These are phyloP conservation scores for Myoxocephalus aenaeus DNA, from an alignment of 2,797 vertebrate species.

Conservation along the genomic window DNA sequence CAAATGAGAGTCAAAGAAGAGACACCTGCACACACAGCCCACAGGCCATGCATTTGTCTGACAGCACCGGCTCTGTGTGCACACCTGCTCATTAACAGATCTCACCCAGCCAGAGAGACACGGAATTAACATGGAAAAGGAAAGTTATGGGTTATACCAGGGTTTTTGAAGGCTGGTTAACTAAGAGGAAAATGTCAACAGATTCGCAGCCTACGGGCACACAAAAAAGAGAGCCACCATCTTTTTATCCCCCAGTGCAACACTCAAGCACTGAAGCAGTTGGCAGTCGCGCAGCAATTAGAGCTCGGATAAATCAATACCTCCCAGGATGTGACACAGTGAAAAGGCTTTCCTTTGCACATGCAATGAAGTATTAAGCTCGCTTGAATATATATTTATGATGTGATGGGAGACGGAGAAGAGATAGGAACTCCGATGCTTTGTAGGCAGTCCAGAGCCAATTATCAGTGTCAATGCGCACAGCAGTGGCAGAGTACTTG, in stretches of 20 bases:
- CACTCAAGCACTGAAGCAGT: constrained; percentile 53
- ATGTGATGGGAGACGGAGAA: constrained; percentile 17
- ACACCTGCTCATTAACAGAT: constrained; percentile 25
- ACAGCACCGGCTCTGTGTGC: not conserved
- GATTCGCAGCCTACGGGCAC: constrained; percentile 39
- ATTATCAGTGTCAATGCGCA: not conserved
- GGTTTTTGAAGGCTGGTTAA: constrained; percentile 48
- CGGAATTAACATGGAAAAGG: constrained; percentile 31
- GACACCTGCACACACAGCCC: not conserved
- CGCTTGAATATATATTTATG: constrained; percentile 19
- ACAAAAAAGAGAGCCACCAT: constrained; percentile 28
- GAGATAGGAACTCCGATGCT: constrained; percentile 11
- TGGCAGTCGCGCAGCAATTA: constrained; percentile 69
- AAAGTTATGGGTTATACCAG: constrained; percentile 15
- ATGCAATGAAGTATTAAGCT: constrained; percentile 40
- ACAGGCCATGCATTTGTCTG: not conserved
- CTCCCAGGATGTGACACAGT: constrained; percentile 57
- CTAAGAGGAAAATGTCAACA: constrained; percentile 56
- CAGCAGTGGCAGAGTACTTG: not conserved
- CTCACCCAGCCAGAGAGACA: constrained; percentile 11
- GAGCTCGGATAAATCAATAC: constrained; percentile 63
- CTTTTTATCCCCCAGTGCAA: constrained; percentile 49
- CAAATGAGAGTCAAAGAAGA: not conserved
- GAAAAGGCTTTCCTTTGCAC: constrained; percentile 47
- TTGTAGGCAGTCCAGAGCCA: not conserved